Base-by-base conservation (phyloP, 2,113 vertebrate species). In the Erythrolamprus reginae region DNA sequence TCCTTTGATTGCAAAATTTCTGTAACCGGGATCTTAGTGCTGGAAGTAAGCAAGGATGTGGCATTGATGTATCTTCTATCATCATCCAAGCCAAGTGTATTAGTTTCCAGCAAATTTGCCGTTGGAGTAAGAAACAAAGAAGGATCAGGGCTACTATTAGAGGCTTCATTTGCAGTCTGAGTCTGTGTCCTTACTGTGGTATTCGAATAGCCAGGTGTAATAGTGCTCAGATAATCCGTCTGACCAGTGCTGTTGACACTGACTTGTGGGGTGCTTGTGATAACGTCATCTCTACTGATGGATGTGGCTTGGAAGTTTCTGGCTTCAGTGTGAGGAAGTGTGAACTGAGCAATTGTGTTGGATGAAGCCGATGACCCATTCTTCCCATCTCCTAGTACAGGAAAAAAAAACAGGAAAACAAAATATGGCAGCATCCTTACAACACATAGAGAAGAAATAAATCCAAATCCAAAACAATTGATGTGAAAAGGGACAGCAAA, bases 331-430 rank as follows among this genome's bases (percentile, higher is more conserved):
- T 92, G 91, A 45, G 42, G 87, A 84, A 61, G 56, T 0, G 4
- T 8, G 19, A 1, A 88, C 26, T 70, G 89, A 28, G 89, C 84
- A 0, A 0, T 47, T 38, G 91, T 82, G 90, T 84, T 95, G 38
- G 86, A 88, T 55, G n/a, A 85, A 86, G 10, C 4, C 12, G 90
- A 61, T 84, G 86, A 84, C 10, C 50, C 33, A 28, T 89, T 82
- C 91, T 95, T 92, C 53, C 93, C 93, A 28, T 65, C 87, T 93
- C 93, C 96, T 96, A 0, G 38, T 53, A 48, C 33, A 91, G 0
- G 2, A 53, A 91, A 95, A 47, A 85, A 45, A n/a, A 23, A 94
- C 38, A 92, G 89, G 92, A 90, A 90, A 24, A 26, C 4, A 85
- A 38, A 92, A 70, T 10, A 83, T 50, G 56, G 24, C 24, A 9